Evolutionary conservation across 2,888 invertebrate genomes (phyloP), one percentile per base, ranked within the genome.

Genomic region (Macrophya alboannulata): DNA sequence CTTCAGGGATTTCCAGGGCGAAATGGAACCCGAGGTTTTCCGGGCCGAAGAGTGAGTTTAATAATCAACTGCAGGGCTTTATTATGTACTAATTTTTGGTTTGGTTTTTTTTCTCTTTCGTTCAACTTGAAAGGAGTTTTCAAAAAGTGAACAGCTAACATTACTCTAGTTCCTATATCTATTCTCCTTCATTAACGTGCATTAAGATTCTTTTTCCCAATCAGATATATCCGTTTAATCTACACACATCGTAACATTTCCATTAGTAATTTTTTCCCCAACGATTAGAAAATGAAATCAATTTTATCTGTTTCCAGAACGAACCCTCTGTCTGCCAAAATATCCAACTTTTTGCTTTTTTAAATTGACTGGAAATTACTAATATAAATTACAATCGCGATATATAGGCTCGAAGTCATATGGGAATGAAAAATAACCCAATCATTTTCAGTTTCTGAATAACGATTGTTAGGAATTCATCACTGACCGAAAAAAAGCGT

Each of bases 11-110:
- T 93, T 86, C 94, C 94, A 84, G 94, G 94, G 87, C 92, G 93
- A 89, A 94, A 94, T 87, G 94, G 94, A 86, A 92, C 94, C 62
- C 93, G 93, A 88, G 95, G 95, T 84, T 88, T 92, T 84, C 93
- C 92, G 86, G 94, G 93, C 85, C 88, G 88, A 86, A 90, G 90
- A 88, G 93, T 90, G 90, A 90, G 90, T 89, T 68, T 85, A n/a
- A 74, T 74, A 9, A 45, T 45, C n/a, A 45, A 68, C 10, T 31
- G 31, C 45, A 45, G 72, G 72, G 72, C 45, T 74, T 74, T 25
- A 74, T 74, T 74, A 1, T 45, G 12, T 74, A 45, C 72, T 74
- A 74, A 74, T 74, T 74, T 74, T 74, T 9, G 72, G 40, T 74
- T 45, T 45, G 43, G 72, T 74, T 43, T 45, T 12, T 31, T 31